phyloP scores from a whole-genome alignment of 2,797 vertebrate genomes.

The Esox masquinongy region DNA sequence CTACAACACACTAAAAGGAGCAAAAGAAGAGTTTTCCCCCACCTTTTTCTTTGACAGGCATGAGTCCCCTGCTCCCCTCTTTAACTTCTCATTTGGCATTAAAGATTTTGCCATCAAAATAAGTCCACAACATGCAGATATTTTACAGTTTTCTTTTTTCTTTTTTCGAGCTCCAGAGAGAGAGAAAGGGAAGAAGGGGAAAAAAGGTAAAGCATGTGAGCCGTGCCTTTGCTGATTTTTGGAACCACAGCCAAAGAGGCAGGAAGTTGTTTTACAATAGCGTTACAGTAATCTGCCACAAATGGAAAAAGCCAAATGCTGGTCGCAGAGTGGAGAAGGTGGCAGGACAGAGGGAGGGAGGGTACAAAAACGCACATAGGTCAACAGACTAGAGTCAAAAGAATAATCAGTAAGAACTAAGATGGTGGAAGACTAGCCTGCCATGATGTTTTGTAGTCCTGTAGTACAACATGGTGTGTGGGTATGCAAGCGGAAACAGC shows the following conservation, averaged over 20 bases:
- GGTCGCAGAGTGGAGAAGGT: slow-evolving; percentile 69
- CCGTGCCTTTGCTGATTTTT: slow-evolving; percentile 65
- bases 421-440: slow-evolving; percentile 60
- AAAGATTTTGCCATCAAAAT: slow-evolving; percentile 55
- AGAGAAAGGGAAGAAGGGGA: slow-evolving; percentile 46
- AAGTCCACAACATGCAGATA: slow-evolving; percentile 56
- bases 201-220: slow-evolving; percentile 43
- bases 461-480: background rate
- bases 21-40: slow-evolving; percentile 53
- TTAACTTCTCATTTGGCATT: slow-evolving; percentile 47
- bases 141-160: slow-evolving; percentile 56
- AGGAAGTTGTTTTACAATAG: slow-evolving; percentile 81
- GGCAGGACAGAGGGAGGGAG: slow-evolving; percentile 50
- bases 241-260: slow-evolving; percentile 75
- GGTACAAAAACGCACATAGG: slow-evolving; percentile 37
- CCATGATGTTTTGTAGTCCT: slow-evolving; percentile 32
- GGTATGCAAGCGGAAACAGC: background rate
- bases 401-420: slow-evolving; percentile 71
- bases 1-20: slow-evolving; percentile 29
- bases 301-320: slow-evolving; percentile 82
- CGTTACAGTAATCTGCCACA: slow-evolving; percentile 82
- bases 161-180: slow-evolving; percentile 58
- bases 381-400: slow-evolving; percentile 45
- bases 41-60: slow-evolving; percentile 65
- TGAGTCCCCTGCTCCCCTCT: slow-evolving; percentile 51